Percentiles rank a stretch among this genome's conserved stretches.
Conservation (phyloP, 1,140 invertebrate genomes). For the Dinoponera quadriceps region DNA sequence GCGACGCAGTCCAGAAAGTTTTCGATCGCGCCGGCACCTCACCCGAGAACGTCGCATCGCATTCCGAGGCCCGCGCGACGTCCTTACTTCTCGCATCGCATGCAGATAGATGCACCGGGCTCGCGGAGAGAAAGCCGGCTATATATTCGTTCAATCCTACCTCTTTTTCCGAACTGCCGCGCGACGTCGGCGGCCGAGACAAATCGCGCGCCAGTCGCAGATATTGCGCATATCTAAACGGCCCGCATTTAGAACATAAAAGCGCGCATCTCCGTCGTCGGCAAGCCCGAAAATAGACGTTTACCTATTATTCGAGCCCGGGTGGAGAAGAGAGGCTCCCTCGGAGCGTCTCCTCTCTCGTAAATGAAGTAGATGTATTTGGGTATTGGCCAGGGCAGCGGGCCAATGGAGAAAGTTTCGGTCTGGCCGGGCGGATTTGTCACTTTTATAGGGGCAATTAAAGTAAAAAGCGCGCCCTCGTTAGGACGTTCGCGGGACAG, state of each 20-base stretch:
- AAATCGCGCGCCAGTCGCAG: slow-evolving; percentile 58
- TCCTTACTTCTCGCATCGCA: slow-evolving; percentile 1
- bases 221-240: slow-evolving; percentile 62
- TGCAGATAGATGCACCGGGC: slow-evolving; percentile 56
- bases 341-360: slow-evolving; percentile 3
- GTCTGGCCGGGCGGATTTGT: slow-evolving; percentile 39
- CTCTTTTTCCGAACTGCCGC: slow-evolving; percentile 57
- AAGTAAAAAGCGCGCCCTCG: slow-evolving; percentile 49
- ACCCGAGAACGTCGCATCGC: slow-evolving; percentile 6
- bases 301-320: slow-evolving; percentile 52
- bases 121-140: slow-evolving; percentile 52
- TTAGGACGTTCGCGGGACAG: slow-evolving; percentile 25
- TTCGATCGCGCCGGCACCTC: slow-evolving; percentile 40
- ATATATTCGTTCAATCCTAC: slow-evolving; percentile 50
- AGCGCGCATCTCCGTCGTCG: slow-evolving; percentile 53
- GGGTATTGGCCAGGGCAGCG: slow-evolving; percentile 54
- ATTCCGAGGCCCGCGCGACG: background rate
- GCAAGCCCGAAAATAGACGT: slow-evolving; percentile 35
- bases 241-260: slow-evolving; percentile 55
- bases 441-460: slow-evolving; percentile 59
- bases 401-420: slow-evolving; percentile 56
- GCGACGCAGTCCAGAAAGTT: slow-evolving; percentile 39
- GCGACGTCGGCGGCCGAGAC: slow-evolving; percentile 40
- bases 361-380: slow-evolving; percentile 59
- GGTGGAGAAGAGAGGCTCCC: background rate